Conservation (phyloP, 2,888 invertebrate species). For the Coecobrya sp. region DNA sequence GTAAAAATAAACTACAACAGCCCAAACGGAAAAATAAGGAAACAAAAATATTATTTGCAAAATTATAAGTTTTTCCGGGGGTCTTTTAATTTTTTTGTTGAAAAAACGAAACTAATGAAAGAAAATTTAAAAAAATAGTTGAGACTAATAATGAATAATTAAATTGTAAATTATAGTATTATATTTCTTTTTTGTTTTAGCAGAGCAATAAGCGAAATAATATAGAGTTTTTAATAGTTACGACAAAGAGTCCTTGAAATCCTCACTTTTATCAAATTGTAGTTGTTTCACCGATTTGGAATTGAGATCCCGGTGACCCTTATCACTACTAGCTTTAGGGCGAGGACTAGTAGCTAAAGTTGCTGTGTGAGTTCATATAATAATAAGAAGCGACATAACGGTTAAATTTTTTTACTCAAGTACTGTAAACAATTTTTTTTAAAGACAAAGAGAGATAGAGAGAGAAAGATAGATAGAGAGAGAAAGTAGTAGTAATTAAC, state of each 20-base stretch:
- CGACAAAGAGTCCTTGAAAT: conserved; percentile 85
- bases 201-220: conserved; percentile 79
- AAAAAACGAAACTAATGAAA: neutral
- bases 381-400: conserved; percentile 86
- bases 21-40: neutral
- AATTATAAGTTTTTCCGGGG: neutral
- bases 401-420: conserved; percentile 78
- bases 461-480: neutral
- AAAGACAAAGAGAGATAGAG: neutral
- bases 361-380: conserved; percentile 86
- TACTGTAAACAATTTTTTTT: conserved; percentile 44
- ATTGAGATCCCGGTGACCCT: conserved; percentile 86
- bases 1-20: neutral
- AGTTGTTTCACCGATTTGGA: conserved; percentile 86
- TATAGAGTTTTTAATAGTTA: conserved; percentile 80
- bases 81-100: no score
- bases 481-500: neutral
- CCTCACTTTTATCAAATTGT: conserved; percentile 87
- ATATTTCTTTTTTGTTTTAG: conserved; percentile 57
- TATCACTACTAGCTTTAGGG: conserved; percentile 87
- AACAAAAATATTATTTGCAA: neutral
- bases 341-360: conserved; percentile 87
- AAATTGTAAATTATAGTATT: neutral
- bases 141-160: conserved; percentile 6
- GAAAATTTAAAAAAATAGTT: neutral